These are phyloP conservation scores for Baronia brevicornis DNA, from an alignment of 2,888 invertebrate genomes.

Conservation along the genomic window DNA sequence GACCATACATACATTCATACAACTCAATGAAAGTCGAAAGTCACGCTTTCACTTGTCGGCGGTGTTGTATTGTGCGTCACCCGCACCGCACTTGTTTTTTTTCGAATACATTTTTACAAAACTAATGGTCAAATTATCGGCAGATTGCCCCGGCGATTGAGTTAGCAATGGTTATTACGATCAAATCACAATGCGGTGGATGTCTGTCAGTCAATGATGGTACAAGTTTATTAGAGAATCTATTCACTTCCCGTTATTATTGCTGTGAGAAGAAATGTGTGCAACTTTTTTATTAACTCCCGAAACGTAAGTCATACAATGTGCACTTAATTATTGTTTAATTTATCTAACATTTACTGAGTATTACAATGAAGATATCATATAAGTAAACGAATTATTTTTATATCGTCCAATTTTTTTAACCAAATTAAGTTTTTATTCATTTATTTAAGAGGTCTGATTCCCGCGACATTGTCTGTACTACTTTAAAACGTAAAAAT, in stretches of 20 bases:
- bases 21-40: slow-evolving; percentile 74
- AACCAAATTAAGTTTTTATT: too few species aligned
- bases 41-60: slow-evolving; percentile 70
- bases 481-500: too few species aligned
- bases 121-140: slow-evolving; percentile 37
- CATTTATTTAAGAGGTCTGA: too few species aligned
- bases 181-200: slow-evolving; percentile 23
- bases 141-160: slow-evolving; percentile 29
- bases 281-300: slow-evolving; percentile 6
- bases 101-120: slow-evolving; percentile 38
- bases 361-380: too few species aligned
- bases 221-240: slow-evolving; percentile 23
- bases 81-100: slow-evolving; percentile 45
- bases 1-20: slow-evolving; percentile 62
- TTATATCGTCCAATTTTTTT: too few species aligned
- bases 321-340: too few species aligned
- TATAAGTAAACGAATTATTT: too few species aligned
- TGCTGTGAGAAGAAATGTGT: slow-evolving; percentile 15
- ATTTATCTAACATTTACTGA: too few species aligned
- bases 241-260: slow-evolving; percentile 21
- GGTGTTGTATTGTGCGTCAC: slow-evolving; percentile 50
- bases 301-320: slow-evolving; percentile 14
- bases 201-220: slow-evolving; percentile 20
- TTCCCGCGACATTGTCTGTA: too few species aligned
- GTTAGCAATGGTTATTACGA: slow-evolving; percentile 27